Evolutionary conservation across 2,888 invertebrate species (phyloP), one percentile per base, ranked within the genome.

Genomic region (Cephus spinipes): DNA sequence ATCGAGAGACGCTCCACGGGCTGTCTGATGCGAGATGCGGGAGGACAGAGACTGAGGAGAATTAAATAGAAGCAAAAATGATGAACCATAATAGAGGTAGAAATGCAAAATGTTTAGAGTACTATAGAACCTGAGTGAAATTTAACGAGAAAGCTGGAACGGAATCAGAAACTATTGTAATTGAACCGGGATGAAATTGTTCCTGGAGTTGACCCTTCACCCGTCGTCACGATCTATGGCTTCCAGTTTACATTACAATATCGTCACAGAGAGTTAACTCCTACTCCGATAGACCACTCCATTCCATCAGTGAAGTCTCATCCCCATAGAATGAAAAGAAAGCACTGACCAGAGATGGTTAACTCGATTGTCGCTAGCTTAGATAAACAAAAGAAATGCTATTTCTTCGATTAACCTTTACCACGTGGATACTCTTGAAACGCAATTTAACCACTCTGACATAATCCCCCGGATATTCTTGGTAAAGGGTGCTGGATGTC

Each of bases 291-390:
- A 23, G 9, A 9, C 55, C 55, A 55, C 55, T 23, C 55, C 23
- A 23, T 55, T 55, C 55, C 23, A 55, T 55, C 55, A 55, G 55
- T 55, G 23, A 9, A 55, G 55, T 55, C 55, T 55, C 2, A 55
- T 55, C 23, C 55, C 23, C 55, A 87, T 87, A 85, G 87, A 87
- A 90, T 90, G 89, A 87, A 90, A 90, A 89, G 89, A 90, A 90
- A 90, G 90, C 90, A 90, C 79, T 82, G 82, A 79, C 81, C 79
- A 82, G 82, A 80, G 86, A 81, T 79, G 83, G 84, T 85, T 87
- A 89, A 90, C 85, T 88, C 86, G 86, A 89, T 90, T 89, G 89
- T 83, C 85, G 77, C 81, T 80, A 84, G 83, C 85, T 85, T 88
- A 86, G 86, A 88, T 89, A 90, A 90, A 89, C 85, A 89, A 81